phyloP scores from a whole-genome alignment of 2,888 invertebrate genomes.

The Ligdia adustata region DNA sequence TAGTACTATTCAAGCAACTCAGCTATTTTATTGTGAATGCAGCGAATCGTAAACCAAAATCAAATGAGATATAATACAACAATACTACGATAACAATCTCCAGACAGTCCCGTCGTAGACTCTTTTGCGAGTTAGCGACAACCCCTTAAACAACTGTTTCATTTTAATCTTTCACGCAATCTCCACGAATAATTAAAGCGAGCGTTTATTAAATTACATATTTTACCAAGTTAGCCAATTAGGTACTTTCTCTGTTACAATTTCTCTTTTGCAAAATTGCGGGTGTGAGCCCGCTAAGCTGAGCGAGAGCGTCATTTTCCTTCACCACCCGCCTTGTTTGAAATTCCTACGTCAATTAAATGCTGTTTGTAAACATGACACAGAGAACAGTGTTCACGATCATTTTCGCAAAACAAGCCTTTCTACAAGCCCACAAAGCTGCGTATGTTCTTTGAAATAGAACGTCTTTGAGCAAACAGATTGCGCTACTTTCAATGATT shows the following conservation, averaged over 20 bases:
- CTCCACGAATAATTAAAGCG: slow-evolving; percentile 22
- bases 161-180: slow-evolving; percentile 30
- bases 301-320: slow-evolving; percentile 57
- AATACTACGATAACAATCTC: slow-evolving; percentile 19
- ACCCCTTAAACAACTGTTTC: slow-evolving; percentile 23
- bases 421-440: slow-evolving; percentile 46
- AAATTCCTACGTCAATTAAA: slow-evolving; percentile 76
- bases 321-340: slow-evolving; percentile 65
- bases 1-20: no score
- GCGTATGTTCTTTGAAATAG: slow-evolving; percentile 51
- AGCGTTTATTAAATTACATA: slow-evolving; percentile 30
- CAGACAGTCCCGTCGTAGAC: slow-evolving; percentile 12
- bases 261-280: slow-evolving; percentile 39
- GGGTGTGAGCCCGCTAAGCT: slow-evolving; percentile 32
- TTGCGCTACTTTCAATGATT: slow-evolving; percentile 27
- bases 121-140: slow-evolving; percentile 15
- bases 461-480: slow-evolving; percentile 50
- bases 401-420: slow-evolving; percentile 65
- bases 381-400: slow-evolving; percentile 50
- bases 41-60: slow-evolving; percentile 3
- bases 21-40: neutral
- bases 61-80: slow-evolving; percentile 2
- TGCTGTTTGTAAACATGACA: slow-evolving; percentile 72
- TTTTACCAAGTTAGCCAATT: slow-evolving; percentile 28
- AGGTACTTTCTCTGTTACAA: slow-evolving; percentile 25